These are phyloP conservation scores for Cheilosia vernalis DNA, from an alignment of 2,888 invertebrate genomes.

Conservation along the genomic window DNA sequence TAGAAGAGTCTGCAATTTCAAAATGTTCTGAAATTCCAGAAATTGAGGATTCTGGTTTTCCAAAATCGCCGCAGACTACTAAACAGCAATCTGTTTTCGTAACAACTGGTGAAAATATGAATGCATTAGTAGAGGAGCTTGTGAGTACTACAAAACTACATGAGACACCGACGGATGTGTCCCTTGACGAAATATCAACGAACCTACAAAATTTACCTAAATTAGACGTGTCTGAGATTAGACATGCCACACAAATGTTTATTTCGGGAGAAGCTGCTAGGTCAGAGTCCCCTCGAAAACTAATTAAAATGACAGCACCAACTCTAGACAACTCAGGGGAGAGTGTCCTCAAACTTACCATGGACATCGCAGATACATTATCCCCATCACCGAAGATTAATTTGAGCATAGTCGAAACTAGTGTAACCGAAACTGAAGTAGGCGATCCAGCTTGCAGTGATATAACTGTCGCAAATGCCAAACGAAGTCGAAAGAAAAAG, in stretches of 20 bases:
- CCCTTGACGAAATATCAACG: background rate
- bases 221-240: constrained; percentile 76
- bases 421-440: constrained; percentile 63
- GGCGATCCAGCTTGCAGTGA: constrained; percentile 76
- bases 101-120: too few relatives aligned
- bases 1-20: too few relatives aligned
- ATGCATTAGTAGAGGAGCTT: too few relatives aligned
- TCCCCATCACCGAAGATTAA: constrained; percentile 78
- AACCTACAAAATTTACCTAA: constrained; percentile 10
- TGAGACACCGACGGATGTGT: background rate
- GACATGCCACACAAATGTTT: constrained; percentile 80
- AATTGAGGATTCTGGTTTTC: too few relatives aligned
- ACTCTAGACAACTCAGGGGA: constrained; percentile 82
- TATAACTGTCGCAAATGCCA: constrained; percentile 84
- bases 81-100: too few relatives aligned
- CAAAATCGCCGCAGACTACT: too few relatives aligned
- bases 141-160: too few relatives aligned
- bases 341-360: constrained; percentile 80
- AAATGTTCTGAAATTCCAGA: too few relatives aligned
- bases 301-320: constrained; percentile 80
- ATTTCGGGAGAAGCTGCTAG: constrained; percentile 79
- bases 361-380: constrained; percentile 73
- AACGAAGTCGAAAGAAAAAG: constrained; percentile 87
- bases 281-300: constrained; percentile 77
- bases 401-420: constrained; percentile 81